These are phyloP conservation scores for Coregonus clupeaformis DNA, from an alignment of 2,113 vertebrate genomes.

Conservation along the genomic window DNA sequence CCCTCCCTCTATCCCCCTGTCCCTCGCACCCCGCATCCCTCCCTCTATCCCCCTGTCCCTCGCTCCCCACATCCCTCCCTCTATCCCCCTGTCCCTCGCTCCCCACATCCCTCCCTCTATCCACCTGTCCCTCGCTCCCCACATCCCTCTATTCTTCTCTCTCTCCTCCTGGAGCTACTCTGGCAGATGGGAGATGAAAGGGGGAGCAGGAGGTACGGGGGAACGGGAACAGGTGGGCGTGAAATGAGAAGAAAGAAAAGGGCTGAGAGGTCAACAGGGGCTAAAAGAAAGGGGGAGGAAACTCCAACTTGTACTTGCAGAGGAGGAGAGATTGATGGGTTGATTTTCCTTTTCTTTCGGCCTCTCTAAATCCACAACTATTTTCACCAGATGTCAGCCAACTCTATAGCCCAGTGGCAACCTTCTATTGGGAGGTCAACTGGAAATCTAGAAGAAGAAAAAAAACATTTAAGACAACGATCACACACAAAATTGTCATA, in stretches of 20 bases:
- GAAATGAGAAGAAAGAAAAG: constrained; percentile 62
- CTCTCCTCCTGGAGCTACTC: constrained; percentile 42
- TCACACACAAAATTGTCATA: not conserved
- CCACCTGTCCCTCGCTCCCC: constrained; percentile 17
- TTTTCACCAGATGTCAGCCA: constrained; percentile 58
- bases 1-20: constrained; percentile 23
- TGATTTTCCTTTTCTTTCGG: constrained; percentile 40
- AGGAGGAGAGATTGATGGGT: constrained; percentile 66
- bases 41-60: no score
- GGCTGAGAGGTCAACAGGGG: constrained; percentile 57
- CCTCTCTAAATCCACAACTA: constrained; percentile 17
- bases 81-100: constrained; percentile 22
- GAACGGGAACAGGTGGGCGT: constrained; percentile 68
- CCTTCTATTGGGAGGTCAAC: not conserved
- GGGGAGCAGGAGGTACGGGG: constrained; percentile 48
- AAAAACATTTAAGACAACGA: no score
- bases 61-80: no score
- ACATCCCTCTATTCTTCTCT: no score
- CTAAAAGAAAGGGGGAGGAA: constrained; percentile 12
- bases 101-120: not conserved
- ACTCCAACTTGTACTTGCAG: constrained; percentile 26
- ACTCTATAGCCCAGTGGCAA: constrained; percentile 19
- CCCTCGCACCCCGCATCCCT: no score
- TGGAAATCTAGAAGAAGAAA: not conserved
- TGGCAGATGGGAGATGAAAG: constrained; percentile 77